phyloP scores from a whole-genome alignment of 2,797 vertebrate genomes.

The Loris lydekkerianus region DNA sequence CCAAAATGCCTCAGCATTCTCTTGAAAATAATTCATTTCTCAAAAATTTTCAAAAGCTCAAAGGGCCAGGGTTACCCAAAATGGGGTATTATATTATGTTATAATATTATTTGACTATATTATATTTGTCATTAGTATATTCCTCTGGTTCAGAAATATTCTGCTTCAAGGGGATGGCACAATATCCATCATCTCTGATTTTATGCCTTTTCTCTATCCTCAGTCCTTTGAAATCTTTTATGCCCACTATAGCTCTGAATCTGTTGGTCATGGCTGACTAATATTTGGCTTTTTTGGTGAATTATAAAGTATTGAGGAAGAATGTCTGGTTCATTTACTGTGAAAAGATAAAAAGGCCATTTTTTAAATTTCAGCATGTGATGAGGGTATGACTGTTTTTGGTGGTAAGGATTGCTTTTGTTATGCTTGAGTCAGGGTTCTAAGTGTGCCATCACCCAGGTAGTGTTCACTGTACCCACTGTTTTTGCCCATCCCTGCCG shows the following conservation, averaged over 20 bases:
- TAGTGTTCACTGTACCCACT: neutral
- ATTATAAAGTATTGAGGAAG: neutral
- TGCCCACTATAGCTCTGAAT: neutral
- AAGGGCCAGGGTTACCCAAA: neutral
- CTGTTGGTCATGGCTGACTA: neutral
- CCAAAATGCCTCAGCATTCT: neutral
- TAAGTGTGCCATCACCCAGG: neutral
- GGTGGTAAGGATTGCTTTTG: neutral
- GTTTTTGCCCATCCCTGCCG: neutral
- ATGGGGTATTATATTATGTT: neutral
- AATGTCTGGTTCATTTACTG: neutral
- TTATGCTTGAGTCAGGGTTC: neutral
- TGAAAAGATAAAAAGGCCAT: neutral
- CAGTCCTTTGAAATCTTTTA: neutral
- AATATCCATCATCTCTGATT: neutral
- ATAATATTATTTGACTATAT: too few relatives aligned
- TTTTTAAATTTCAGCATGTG: neutral
- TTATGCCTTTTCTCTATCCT: neutral
- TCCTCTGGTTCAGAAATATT: neutral
- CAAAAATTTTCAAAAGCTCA: neutral
- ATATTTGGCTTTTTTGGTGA: neutral
- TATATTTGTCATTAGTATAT: neutral
- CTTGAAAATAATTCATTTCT: constrained; percentile 43
- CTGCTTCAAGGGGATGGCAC: neutral
- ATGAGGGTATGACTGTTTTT: neutral